These are phyloP conservation scores for Synergus laeviventris DNA, from an alignment of 2,888 invertebrate species.

Conservation along the genomic window DNA sequence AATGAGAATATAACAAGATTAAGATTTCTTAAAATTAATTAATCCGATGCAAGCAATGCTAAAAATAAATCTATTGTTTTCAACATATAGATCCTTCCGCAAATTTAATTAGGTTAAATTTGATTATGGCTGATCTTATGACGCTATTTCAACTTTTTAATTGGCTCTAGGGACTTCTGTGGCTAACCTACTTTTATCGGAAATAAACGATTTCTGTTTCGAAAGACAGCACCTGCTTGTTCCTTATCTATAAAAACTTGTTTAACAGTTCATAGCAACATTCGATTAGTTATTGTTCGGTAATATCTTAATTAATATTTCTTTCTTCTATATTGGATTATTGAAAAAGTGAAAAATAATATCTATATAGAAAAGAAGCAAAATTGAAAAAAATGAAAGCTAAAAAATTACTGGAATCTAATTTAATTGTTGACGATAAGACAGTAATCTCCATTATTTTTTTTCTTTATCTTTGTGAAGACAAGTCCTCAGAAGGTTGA, in stretches of 20 bases:
- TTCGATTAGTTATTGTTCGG: not conserved
- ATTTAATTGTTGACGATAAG: no score
- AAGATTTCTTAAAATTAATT: no score
- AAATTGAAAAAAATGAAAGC: not conserved
- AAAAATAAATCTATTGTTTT: conserved; percentile 8
- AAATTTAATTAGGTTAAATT: conserved; percentile 36
- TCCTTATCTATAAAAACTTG: not conserved
- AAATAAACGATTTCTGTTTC: conserved; percentile 5
- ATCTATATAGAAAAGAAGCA: no score
- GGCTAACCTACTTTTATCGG: conserved; percentile 26
- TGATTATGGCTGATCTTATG: conserved; percentile 20
- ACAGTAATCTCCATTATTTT: no score
- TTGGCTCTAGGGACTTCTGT: conserved; percentile 34
- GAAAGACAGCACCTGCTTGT: not conserved
- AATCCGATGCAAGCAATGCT: not conserved
- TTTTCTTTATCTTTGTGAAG: no score
- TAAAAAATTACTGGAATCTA: not conserved
- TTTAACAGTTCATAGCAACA: not conserved
- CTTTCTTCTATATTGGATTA: not conserved
- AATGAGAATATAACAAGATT: no score
- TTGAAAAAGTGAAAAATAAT: no score
- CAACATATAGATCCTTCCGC: not conserved
- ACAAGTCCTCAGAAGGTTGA: no score
- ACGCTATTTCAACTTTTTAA: conserved; percentile 27
- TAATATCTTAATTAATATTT: not conserved